phyloP scores from a whole-genome alignment of 2,113 vertebrate genomes.

The Ctenodactylus gundi region DNA sequence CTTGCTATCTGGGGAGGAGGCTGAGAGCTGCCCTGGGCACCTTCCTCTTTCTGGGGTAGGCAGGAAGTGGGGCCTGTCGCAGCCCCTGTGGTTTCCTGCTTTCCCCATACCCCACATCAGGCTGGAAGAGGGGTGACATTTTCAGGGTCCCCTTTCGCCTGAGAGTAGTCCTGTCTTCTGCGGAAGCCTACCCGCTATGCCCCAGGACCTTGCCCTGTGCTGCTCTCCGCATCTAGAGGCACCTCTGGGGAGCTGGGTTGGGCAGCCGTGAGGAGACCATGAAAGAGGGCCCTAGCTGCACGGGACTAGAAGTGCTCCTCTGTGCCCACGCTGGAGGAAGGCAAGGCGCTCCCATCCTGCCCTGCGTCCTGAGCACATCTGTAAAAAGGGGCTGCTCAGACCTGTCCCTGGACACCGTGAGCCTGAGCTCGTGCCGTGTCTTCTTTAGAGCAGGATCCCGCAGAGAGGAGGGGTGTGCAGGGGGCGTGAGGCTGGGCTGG shows the following conservation, averaged over 20 bases:
- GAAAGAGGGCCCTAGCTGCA: not conserved
- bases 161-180: not conserved
- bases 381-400: not conserved
- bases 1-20: not conserved
- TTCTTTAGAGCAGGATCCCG: not conserved
- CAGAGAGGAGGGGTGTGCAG: too few species aligned
- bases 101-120: not conserved
- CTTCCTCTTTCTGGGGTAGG: conserved; percentile 64
- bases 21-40: not conserved
- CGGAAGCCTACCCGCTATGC: not conserved
- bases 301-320: not conserved
- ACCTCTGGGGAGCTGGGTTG: fast-evolving
- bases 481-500: too few species aligned
- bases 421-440: not conserved
- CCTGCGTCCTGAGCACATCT: not conserved
- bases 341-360: not conserved
- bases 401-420: not conserved
- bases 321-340: not conserved
- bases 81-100: conserved; percentile 54
- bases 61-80: conserved; percentile 52
- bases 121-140: not conserved
- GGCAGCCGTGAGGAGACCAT: not conserved
- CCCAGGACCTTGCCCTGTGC: not conserved
- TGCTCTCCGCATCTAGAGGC: not conserved
- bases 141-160: not conserved